These are phyloP conservation scores for Opisthograptis luteolata DNA, from an alignment of 2,888 invertebrate species.

Conservation along the genomic window DNA sequence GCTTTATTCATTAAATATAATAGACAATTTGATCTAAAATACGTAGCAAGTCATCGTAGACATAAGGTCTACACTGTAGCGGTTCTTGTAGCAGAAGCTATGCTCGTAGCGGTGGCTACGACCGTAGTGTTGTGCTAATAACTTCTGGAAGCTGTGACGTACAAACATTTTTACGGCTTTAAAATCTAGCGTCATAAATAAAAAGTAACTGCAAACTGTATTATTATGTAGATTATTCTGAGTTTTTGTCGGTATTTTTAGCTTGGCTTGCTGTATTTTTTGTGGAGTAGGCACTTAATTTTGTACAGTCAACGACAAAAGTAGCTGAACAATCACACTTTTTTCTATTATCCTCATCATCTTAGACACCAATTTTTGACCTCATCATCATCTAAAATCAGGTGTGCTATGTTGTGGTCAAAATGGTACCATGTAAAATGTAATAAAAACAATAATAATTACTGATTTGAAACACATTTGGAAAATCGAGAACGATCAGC, in stretches of 20 bases:
- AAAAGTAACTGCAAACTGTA: slow-evolving; percentile 47
- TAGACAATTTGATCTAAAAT: slow-evolving; percentile 17
- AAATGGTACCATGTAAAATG: no score
- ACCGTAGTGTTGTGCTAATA: slow-evolving; percentile 38
- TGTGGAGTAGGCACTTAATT: slow-evolving; percentile 22
- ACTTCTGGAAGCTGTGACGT: slow-evolving; percentile 42
- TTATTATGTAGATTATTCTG: slow-evolving; percentile 48
- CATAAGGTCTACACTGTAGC: slow-evolving; percentile 23
- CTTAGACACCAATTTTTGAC: no score
- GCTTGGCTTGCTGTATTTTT: slow-evolving; percentile 23
- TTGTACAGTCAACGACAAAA: no score
- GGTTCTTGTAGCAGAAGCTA: slow-evolving; percentile 22
- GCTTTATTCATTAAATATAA: slow-evolving; percentile 13
- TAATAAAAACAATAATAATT: no score
- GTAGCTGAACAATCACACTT: no score
- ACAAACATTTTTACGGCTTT: slow-evolving; percentile 48
- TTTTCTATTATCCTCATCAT: no score
- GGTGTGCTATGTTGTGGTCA: no score
- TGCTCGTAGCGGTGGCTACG: slow-evolving; percentile 32
- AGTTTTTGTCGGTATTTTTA: slow-evolving; percentile 41
- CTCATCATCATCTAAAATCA: no score
- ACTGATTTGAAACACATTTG: no score
- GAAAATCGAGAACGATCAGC: no score
- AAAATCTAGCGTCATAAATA: slow-evolving; percentile 48
- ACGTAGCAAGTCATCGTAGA: slow-evolving; percentile 25